Evolutionary conservation across 2,113 vertebrate species (phyloP), one percentile per base, ranked within the genome.

Genomic region (Bathybates hornii): DNA sequence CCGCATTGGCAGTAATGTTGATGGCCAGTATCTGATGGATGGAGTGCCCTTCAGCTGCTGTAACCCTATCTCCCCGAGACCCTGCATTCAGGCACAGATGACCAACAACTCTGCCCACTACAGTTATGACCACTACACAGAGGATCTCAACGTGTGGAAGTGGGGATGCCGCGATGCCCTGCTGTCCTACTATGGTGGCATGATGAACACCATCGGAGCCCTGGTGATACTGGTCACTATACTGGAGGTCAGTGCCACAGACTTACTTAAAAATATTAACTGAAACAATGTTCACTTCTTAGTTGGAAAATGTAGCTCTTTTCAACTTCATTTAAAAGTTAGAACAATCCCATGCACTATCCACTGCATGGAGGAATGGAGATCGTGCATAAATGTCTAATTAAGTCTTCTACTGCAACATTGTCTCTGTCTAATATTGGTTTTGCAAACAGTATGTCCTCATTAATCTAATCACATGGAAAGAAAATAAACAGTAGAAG

Each of bases 1-100:
- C 82, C 99, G 99, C 9, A 97, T 99, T 90, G 97, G 97, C 93
- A 99, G 99, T 96, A 99, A 99, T 0, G 98, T 99, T 92, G 99
- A 99, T 0, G 97, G 99, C 34, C 96, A 97, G 91, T 99, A 98
- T 93, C 94, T 99, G 96, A 97, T 99, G 95, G 98, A 99, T 0
- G 98, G 97, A 0, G 98, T 99, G 56, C 99, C 99, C 1, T 99
- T 99, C 96, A 99, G 98, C 96, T 99, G 99, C 97, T 99, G 99
- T 93, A 99, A 99, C 92, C 99, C 99, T 80, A 97, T 89, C 94
- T 99, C 99, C 1, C 99, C 98, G 0, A 94, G 99, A 50, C 98
- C 99, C 88, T 99, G 99, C 94, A 99, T 99, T 96, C 98, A 99
- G 94, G 57, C 91, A 84, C 98, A 99, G 96, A 96, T 99, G 94